Conservation (phyloP, 1,140 invertebrate genomes). For the Polypedilum vanderplanki region DNA sequence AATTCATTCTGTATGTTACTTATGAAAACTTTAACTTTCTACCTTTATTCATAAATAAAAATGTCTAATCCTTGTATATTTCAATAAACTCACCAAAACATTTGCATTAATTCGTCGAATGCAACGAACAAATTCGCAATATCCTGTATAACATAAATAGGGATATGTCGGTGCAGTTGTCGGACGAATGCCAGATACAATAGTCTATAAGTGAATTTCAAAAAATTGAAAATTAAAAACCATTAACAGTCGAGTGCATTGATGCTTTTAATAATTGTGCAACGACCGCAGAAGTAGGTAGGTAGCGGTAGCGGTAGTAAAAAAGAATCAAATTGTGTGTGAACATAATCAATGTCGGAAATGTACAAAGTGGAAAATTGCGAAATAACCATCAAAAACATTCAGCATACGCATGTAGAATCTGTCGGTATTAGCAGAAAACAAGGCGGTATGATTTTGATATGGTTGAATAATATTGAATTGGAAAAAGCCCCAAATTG, state of each 20-base stretch:
- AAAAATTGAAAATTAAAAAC: constrained; percentile 40
- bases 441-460: constrained; percentile 1
- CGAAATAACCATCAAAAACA: constrained; percentile 13
- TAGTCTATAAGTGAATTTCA: neutral
- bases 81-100: constrained; percentile 48
- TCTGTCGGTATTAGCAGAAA: neutral
- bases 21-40: too few relatives aligned
- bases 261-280: constrained; percentile 13
- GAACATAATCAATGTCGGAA: constrained; percentile 12
- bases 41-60: too few relatives aligned
- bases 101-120: constrained; percentile 48
- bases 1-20: too few relatives aligned
- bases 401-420: neutral
- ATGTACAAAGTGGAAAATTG: constrained; percentile 12
- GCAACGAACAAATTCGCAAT: constrained; percentile 51
- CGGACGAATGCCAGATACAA: constrained; percentile 1
- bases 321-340: constrained; percentile 6
- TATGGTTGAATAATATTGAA: constrained; percentile 19
- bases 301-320: neutral
- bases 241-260: neutral
- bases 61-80: too few relatives aligned
- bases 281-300: neutral
- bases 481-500: neutral
- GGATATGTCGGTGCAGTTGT: constrained; percentile 22
- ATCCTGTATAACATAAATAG: constrained; percentile 45